A percentile compares a stretch with the other conserved stretches of the same genome.
Evolutionary conservation across 2,888 invertebrate genomes (phyloP).

Genomic region (Drosophila flavopinicola): DNA sequence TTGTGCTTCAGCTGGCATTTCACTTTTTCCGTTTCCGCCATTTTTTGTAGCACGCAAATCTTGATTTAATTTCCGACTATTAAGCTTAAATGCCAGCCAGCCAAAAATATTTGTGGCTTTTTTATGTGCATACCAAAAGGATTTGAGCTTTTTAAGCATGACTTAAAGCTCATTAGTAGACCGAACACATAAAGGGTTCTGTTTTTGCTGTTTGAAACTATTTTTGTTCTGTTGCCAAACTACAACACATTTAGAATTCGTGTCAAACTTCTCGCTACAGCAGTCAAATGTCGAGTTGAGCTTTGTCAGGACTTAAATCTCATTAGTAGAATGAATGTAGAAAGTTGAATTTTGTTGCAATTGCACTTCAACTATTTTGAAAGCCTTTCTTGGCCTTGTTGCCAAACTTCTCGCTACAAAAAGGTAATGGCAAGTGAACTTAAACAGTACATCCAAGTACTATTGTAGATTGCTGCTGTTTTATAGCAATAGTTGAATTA

Average conservation of each 20-base stretch:
- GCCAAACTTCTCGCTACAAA: no score
- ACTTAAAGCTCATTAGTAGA: slow-evolving; percentile 28
- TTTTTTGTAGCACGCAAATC: slow-evolving; percentile 56
- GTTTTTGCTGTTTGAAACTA: slow-evolving; percentile 1
- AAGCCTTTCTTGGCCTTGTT: slow-evolving; percentile 3
- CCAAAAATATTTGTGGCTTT: slow-evolving; percentile 61
- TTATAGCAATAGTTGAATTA: neutral
- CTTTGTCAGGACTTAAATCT: slow-evolving; percentile 5
- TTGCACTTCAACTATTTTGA: neutral
- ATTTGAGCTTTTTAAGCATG: slow-evolving; percentile 10
- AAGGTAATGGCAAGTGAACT: no score
- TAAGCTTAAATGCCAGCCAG: slow-evolving; percentile 51
- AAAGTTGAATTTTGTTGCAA: slow-evolving; percentile 1
- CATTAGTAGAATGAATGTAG: slow-evolving; percentile 12
- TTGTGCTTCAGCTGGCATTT: slow-evolving; percentile 15
- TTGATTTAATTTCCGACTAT: slow-evolving; percentile 75
- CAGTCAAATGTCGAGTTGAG: neutral
- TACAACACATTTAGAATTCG: neutral
- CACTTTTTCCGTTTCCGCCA: slow-evolving; percentile 46
- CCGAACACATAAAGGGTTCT: neutral
- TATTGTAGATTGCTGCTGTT: neutral
- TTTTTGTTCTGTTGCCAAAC: slow-evolving; percentile 6
- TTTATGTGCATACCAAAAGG: slow-evolving; percentile 9
- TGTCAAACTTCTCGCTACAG: neutral
- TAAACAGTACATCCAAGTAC: no score